Conservation (phyloP, 2,888 invertebrate genomes). For the Amphiduros pacificus region DNA sequence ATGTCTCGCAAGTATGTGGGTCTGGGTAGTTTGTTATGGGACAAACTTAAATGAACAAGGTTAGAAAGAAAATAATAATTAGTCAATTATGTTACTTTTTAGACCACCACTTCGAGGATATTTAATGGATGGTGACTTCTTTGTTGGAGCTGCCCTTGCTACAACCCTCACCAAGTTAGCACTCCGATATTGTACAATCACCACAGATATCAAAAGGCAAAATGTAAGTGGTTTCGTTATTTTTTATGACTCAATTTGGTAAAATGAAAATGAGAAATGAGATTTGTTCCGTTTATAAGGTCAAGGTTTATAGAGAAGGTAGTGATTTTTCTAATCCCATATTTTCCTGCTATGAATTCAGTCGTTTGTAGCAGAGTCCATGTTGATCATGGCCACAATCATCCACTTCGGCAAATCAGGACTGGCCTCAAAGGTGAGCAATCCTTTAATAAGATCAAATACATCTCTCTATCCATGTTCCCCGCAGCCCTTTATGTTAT, state of each 20-base stretch:
- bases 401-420: conserved; percentile 82
- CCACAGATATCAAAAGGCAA: conserved; percentile 51
- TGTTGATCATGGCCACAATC: conserved; percentile 80
- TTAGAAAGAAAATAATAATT: too few relatives aligned
- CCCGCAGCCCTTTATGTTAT: too few relatives aligned
- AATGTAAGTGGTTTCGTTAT: conserved; percentile 60
- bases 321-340: not conserved
- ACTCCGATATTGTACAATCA: conserved; percentile 68
- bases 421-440: conserved; percentile 56
- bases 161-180: conserved; percentile 90
- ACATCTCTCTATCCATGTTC: too few relatives aligned
- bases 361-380: conserved; percentile 71
- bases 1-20: too few relatives aligned
- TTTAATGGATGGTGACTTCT: conserved; percentile 92
- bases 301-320: too few relatives aligned
- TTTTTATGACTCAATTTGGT: too few relatives aligned
- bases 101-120: conserved; percentile 83
- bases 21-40: too few relatives aligned
- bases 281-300: too few relatives aligned
- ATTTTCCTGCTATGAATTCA: conserved; percentile 27
- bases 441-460: not conserved
- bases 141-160: conserved; percentile 88
- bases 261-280: too few relatives aligned
- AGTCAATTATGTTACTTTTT: too few relatives aligned
- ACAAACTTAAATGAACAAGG: too few relatives aligned